Conservation (phyloP, 2,797 vertebrate genomes). For the Tapera naevia region DNA sequence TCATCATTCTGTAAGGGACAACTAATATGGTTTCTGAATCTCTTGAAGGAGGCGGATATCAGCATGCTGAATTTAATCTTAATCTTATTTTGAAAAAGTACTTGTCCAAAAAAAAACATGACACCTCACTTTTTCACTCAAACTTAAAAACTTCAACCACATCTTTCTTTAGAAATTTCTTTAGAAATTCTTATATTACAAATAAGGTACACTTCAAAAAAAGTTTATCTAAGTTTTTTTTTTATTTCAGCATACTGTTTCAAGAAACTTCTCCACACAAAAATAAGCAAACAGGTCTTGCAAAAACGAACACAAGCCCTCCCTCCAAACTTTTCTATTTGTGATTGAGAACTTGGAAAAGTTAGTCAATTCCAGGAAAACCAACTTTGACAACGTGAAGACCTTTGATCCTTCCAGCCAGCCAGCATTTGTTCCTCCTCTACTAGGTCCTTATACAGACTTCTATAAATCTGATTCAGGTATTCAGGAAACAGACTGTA, state of each 20-base stretch:
- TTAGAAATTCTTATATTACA: neutral
- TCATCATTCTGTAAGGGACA: accelerated
- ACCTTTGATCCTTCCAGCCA: neutral
- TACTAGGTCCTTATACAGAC: neutral
- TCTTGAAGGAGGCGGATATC: neutral
- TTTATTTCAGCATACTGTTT: neutral
- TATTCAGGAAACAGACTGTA: neutral
- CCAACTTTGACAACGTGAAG: neutral
- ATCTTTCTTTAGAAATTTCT: neutral
- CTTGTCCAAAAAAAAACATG: neutral
- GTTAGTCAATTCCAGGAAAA: neutral
- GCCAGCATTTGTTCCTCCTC: neutral
- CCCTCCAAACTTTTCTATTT: neutral
- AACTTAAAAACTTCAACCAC: neutral
- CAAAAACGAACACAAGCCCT: neutral
- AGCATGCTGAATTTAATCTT: neutral
- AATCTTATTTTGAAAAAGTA: accelerated
- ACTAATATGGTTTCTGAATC: neutral
- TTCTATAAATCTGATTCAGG: neutral
- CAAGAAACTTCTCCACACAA: neutral
- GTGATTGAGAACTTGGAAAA: too few relatives aligned
- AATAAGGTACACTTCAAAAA: neutral
- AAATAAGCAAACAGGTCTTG: neutral
- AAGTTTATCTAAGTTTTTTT: neutral
- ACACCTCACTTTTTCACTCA: neutral